Evolutionary conservation across 2,797 vertebrate genomes (phyloP).

Genomic region (Xenopus petersii): DNA sequence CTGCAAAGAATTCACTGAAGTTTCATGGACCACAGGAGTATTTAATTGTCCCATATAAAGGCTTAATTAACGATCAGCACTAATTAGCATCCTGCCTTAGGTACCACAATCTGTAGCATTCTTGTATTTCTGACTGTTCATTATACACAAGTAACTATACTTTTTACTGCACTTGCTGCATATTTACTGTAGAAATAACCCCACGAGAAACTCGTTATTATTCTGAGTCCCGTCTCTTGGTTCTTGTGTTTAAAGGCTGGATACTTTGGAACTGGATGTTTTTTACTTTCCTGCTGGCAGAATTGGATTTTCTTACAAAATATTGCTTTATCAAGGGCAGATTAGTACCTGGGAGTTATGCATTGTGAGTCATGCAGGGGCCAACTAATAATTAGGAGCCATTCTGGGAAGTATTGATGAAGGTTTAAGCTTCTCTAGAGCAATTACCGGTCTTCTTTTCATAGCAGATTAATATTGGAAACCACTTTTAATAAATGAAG

Average conservation of each 20-base stretch:
- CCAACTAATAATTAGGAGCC: background rate
- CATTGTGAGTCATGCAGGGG: background rate
- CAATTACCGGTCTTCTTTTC: too few relatives aligned
- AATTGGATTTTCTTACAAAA: slow-evolving; percentile 12
- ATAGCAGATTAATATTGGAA: too few relatives aligned
- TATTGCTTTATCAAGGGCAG: slow-evolving; percentile 5
- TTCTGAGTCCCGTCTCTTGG: too few relatives aligned
- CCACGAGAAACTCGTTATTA: too few relatives aligned
- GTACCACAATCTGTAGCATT: too few relatives aligned
- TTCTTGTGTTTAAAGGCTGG: background rate
- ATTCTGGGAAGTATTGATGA: background rate
- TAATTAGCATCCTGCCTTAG: slow-evolving; percentile 59
- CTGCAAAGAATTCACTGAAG: too few relatives aligned
- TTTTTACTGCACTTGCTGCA: too few relatives aligned
- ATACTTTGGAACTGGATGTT: background rate
- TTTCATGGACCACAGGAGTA: slow-evolving; percentile 54
- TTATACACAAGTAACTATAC: too few relatives aligned
- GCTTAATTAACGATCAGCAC: slow-evolving; percentile 62
- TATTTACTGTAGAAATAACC: too few relatives aligned
- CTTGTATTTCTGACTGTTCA: too few relatives aligned
- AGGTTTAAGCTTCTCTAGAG: background rate
- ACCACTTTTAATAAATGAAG: too few relatives aligned
- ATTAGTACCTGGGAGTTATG: background rate
- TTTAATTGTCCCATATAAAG: slow-evolving; percentile 64
- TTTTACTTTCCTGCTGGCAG: slow-evolving; percentile 7